Percentiles rank a stretch among this genome's conserved stretches.
These are phyloP conservation scores for Nemopilema nomurai DNA, from an alignment of 30 jellyfish, hydroid and myxozoan species.

Conservation along the genomic window DNA sequence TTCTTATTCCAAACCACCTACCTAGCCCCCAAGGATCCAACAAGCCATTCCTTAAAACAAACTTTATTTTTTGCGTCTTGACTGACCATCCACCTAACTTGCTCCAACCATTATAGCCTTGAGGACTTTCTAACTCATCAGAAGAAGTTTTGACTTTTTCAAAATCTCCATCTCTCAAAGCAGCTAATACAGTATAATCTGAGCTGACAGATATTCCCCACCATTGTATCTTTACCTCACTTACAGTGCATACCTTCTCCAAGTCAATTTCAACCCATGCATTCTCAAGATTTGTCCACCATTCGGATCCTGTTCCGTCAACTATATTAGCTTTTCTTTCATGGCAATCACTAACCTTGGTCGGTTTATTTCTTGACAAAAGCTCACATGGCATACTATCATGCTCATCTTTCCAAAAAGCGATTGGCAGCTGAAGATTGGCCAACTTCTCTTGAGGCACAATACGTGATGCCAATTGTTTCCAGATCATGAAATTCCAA, in stretches of 20 bases:
- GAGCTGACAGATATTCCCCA: slow-evolving; percentile 54
- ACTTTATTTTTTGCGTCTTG: slow-evolving; percentile 6
- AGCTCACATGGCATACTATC: neutral
- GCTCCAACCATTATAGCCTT: slow-evolving; percentile 48
- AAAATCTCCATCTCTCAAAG: slow-evolving; percentile 9
- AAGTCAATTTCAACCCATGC: slow-evolving; percentile 59
- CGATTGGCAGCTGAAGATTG: neutral
- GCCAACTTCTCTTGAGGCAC: neutral
- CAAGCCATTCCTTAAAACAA: slow-evolving; percentile 18
- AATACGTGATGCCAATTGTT: slow-evolving; percentile 16
- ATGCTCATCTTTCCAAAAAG: neutral
- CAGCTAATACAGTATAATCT: slow-evolving; percentile 23
- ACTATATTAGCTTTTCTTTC: slow-evolving; percentile 9
- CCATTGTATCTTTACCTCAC: slow-evolving; percentile 41
- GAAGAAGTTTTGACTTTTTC: neutral
- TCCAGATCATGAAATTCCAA: slow-evolving; percentile 22
- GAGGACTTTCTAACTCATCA: slow-evolving; percentile 8
- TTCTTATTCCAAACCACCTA: slow-evolving; percentile 43
- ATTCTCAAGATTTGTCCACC: slow-evolving; percentile 32
- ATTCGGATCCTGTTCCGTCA: slow-evolving; percentile 44
- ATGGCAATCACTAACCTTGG: slow-evolving; percentile 23
- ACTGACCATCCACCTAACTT: slow-evolving; percentile 32
- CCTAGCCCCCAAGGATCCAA: slow-evolving; percentile 55
- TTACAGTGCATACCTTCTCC: slow-evolving; percentile 11
- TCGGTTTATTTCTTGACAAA: slow-evolving; percentile 1